Evolutionary conservation across 2,888 invertebrate genomes (phyloP), one percentile per base, ranked within the genome.

Genomic region (Balanococcus diminutus): DNA sequence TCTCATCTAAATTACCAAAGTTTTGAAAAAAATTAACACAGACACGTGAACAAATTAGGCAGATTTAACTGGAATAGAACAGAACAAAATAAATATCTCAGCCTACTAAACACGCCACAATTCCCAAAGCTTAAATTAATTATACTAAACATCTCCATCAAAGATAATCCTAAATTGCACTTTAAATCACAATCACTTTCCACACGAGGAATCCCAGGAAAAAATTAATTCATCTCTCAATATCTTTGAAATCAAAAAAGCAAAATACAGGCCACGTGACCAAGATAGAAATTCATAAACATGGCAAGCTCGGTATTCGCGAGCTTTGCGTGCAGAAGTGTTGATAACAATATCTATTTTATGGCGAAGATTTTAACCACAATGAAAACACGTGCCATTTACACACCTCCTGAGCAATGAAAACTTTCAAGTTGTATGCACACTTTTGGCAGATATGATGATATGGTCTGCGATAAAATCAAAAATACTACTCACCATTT

Each of bases 351-450:
- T 25, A 22, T 25, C 22, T 72, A 72, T 72, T 72, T 31, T 25
- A 72, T 72, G 72, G 72, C 31, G 31, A 72, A 72, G 14, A 72
- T 72, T 72, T 56, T 8, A 28, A 72, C 72, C 72, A 72, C 31
- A 72, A 72, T 31, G 31, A 16, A 28, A 72, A 72, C 72, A 72
- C 72, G 72, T 72, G 72, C 16, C 72, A 72, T 72, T 72, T 72
- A 25, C 72, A 72, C 72, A 72, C 72, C 72, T 72, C 42, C 42
- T 72, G 22, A 72, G 72, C 31, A 2, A 31, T 28, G 72, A 72
- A 72, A 72, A 72, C 72, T 42, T 42, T 42, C 42, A 16, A 42
- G 14, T 42, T 14, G 42, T 42, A 16, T 42, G 42, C 16, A 42
- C 42, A 42, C 14, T 11, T 28, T 25, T 25, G 16, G 22, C 56